Evolutionary conservation across 1,140 invertebrate genomes (phyloP).

Genomic region (Penaeus vannamei): DNA sequence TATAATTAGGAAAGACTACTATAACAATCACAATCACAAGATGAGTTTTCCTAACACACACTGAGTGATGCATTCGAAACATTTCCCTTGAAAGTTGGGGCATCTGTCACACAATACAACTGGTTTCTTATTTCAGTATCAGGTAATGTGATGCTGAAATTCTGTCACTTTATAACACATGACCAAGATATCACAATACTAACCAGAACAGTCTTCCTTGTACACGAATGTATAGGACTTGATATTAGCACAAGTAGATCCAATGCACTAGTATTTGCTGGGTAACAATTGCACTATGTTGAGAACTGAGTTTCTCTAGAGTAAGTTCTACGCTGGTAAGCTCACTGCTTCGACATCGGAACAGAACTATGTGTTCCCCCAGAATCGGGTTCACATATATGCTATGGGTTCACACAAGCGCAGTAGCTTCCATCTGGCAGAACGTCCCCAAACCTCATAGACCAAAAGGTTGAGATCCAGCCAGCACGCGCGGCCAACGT

Average conservation of each 20-base stretch:
- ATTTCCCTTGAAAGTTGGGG: no score
- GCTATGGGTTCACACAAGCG: constrained; percentile 49
- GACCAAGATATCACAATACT: constrained; percentile 6
- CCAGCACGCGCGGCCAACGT: background rate
- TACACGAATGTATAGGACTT: background rate
- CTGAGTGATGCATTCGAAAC: no score
- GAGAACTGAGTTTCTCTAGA: no score
- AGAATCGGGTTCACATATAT: constrained; percentile 45
- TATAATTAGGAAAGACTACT: no score
- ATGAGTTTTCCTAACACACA: no score
- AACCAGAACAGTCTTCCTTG: background rate
- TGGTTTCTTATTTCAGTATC: no score
- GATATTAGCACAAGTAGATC: background rate
- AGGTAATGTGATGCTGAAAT: no score
- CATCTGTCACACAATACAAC: no score
- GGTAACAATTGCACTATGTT: background rate
- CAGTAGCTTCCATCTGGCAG: constrained; percentile 42
- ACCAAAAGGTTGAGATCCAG: background rate
- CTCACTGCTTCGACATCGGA: constrained; percentile 19
- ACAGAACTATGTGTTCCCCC: constrained; percentile 25
- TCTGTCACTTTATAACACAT: no score
- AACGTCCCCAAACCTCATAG: constrained; percentile 6
- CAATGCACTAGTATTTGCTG: background rate
- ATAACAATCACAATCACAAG: no score
- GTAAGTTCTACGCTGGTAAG: constrained; percentile 28